Conservation (phyloP, 1,140 invertebrate species). For the Helicoverpa zea region DNA sequence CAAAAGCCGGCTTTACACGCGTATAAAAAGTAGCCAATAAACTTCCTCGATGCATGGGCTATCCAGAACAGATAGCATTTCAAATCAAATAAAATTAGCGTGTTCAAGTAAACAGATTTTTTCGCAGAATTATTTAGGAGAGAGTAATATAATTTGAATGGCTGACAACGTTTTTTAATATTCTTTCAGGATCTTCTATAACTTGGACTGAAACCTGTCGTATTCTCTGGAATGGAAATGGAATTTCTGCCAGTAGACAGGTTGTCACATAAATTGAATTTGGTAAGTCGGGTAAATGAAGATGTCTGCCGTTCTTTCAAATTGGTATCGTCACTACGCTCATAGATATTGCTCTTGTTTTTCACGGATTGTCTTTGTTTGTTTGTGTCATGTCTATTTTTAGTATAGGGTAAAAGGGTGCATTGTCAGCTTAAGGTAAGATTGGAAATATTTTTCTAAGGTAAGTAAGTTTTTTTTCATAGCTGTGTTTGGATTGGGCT, state of each 20-base stretch:
- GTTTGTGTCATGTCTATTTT: not conserved
- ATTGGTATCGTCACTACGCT: constrained; percentile 54
- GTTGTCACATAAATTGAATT: constrained; percentile 65
- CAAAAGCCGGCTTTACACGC: too few relatives aligned
- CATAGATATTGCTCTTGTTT: constrained; percentile 38
- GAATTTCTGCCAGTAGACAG: constrained; percentile 57
- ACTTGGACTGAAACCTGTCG: constrained; percentile 25
- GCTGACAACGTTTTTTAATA: not conserved
- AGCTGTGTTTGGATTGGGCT: too few relatives aligned
- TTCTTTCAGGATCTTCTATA: not conserved
- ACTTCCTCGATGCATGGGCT: too few relatives aligned
- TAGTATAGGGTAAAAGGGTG: not conserved
- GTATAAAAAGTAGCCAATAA: too few relatives aligned
- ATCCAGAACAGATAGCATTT: too few relatives aligned
- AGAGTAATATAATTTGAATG: too few relatives aligned
- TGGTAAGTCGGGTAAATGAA: constrained; percentile 57
- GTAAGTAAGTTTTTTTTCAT: too few relatives aligned
- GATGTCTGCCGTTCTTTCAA: constrained; percentile 55
- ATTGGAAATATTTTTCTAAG: too few relatives aligned
- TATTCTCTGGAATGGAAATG: constrained; percentile 52
- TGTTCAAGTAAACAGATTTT: too few relatives aligned
- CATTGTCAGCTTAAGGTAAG: not conserved
- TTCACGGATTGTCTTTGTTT: not conserved
- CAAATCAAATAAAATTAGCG: too few relatives aligned
- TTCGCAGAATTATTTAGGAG: too few relatives aligned